Evolutionary conservation across 2,797 vertebrate genomes (phyloP).

Genomic region (Acanthurus leucopareius): DNA sequence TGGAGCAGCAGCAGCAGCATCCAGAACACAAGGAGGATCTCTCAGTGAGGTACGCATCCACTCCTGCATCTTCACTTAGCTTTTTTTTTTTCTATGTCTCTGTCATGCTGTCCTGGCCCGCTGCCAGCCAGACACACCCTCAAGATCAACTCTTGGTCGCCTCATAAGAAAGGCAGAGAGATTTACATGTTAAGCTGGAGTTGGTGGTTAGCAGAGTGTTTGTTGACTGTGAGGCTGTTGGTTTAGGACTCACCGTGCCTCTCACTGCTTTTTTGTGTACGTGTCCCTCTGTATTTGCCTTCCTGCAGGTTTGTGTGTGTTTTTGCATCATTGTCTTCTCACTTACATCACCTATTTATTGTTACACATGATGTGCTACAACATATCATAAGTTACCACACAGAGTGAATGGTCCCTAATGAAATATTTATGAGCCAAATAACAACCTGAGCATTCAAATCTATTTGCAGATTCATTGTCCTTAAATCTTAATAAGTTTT

Average conservation of each 20-base stretch:
- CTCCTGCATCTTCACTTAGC: slow-evolving; percentile 24
- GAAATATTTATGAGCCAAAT: slow-evolving; percentile 49
- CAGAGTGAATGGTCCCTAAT: slow-evolving; percentile 34
- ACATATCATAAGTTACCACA: slow-evolving; percentile 10
- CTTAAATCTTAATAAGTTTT: slow-evolving; percentile 13
- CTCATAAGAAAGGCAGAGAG: slow-evolving; percentile 7
- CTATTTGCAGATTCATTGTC: slow-evolving; percentile 10
- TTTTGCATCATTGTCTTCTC: slow-evolving; percentile 15
- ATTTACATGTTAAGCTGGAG: slow-evolving; percentile 14
- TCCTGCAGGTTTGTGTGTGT: slow-evolving; percentile 25
- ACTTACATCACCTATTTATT: neutral
- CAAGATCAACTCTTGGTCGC: slow-evolving; percentile 33
- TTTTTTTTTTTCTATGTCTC: slow-evolving; percentile 1
- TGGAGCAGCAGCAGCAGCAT: slow-evolving; percentile 58
- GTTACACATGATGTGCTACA: slow-evolving; percentile 9
- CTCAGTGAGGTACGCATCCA: slow-evolving; percentile 87
- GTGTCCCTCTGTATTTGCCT: neutral
- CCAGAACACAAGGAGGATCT: slow-evolving; percentile 67
- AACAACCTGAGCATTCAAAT: slow-evolving; percentile 24
- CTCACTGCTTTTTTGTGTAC: slow-evolving; percentile 5
- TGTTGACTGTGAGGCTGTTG: slow-evolving; percentile 26
- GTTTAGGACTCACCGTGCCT: neutral
- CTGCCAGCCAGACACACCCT: slow-evolving; percentile 76
- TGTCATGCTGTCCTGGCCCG: slow-evolving; percentile 50
- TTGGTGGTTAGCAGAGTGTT: slow-evolving; percentile 25